These are phyloP conservation scores for Streptopelia turtur DNA, from an alignment of 2,797 vertebrate species.

Conservation along the genomic window DNA sequence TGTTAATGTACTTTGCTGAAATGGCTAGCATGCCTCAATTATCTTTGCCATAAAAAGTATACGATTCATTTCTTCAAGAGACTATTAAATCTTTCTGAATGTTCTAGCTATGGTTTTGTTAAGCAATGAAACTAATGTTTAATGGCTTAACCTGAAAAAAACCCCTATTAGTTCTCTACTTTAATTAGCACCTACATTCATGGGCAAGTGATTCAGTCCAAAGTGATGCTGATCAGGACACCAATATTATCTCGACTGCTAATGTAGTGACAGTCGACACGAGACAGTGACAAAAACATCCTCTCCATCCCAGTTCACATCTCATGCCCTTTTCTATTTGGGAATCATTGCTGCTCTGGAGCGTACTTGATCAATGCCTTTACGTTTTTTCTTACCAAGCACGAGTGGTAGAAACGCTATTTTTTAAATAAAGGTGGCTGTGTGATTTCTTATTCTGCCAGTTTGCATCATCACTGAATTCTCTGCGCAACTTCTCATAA, in stretches of 20 bases:
- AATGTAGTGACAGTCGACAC: fast-evolving
- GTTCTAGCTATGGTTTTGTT: neutral
- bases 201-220: neutral
- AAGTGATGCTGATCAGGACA: neutral
- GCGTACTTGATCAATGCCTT: neutral
- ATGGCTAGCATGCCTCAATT: neutral
- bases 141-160: neutral
- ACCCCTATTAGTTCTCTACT: neutral
- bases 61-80: neutral
- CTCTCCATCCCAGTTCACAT: fast-evolving
- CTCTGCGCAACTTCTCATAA: neutral
- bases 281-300: neutral
- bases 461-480: neutral
- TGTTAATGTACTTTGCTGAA: neutral
- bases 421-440: neutral
- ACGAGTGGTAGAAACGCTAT: neutral
- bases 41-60: neutral
- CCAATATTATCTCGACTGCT: neutral
- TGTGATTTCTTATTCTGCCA: neutral
- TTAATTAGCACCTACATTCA: neutral
- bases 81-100: neutral
- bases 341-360: neutral
- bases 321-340: neutral
- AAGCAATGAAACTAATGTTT: neutral
- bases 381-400: neutral